phyloP scores from a whole-genome alignment of 2,888 invertebrate species.

The Drosophila yooni region DNA sequence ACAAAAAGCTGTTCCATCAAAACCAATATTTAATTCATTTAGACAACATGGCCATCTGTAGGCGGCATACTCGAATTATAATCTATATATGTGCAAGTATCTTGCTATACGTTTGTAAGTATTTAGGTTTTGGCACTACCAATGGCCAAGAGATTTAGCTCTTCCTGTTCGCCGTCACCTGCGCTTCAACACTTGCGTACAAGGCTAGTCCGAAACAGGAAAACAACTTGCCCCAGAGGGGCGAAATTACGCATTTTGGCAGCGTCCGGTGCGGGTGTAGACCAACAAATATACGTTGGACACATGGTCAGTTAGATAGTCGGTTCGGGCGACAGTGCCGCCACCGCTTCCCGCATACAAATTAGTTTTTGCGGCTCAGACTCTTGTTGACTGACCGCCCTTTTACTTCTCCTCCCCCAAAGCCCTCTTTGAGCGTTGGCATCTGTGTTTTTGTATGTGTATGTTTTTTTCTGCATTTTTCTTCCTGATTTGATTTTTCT shows the following conservation, averaged over 20 bases:
- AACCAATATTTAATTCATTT: constrained; percentile 35
- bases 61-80: constrained; percentile 13
- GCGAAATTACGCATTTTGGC: constrained; percentile 72
- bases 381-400: constrained; percentile 22
- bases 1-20: neutral
- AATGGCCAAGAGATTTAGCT: constrained; percentile 45
- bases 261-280: constrained; percentile 57
- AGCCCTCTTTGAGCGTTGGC: constrained; percentile 6
- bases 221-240: constrained; percentile 50
- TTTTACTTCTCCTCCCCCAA: constrained; percentile 7
- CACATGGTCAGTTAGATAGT: constrained; percentile 53
- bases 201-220: constrained; percentile 55
- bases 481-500: constrained; percentile 14
- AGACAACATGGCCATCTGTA: constrained; percentile 28
- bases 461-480: constrained; percentile 6
- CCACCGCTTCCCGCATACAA: constrained; percentile 70
- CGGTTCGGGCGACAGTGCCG: constrained; percentile 62
- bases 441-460: constrained; percentile 45
- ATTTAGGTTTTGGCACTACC: neutral
- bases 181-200: constrained; percentile 76
- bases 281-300: constrained; percentile 55
- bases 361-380: constrained; percentile 70
- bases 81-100: constrained; percentile 8
- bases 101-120: neutral
- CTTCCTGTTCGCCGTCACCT: constrained; percentile 68